Evolutionary conservation across 2,888 invertebrate genomes (phyloP).

Genomic region (Hemithea aestivaria): DNA sequence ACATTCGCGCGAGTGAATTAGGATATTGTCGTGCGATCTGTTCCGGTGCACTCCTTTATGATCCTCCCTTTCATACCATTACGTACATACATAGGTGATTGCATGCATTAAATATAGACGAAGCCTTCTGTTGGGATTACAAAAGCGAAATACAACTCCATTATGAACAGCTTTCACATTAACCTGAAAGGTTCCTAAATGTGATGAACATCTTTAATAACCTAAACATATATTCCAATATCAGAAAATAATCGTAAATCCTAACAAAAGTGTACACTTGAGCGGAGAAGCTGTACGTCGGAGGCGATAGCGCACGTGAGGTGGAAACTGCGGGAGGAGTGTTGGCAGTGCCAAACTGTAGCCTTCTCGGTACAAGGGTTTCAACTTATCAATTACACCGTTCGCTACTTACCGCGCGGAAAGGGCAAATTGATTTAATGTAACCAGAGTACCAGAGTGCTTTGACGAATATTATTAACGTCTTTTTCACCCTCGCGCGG

Average conservation of each 20-base stretch:
- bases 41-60: conserved; percentile 74
- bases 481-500: conserved; percentile 74
- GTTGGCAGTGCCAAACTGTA: conserved; percentile 68
- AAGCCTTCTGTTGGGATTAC: conserved; percentile 19
- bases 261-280: conserved; percentile 35
- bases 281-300: conserved; percentile 31
- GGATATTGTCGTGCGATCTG: conserved; percentile 77
- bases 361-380: conserved; percentile 75
- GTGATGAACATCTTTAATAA: conserved; percentile 4
- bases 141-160: conserved; percentile 8
- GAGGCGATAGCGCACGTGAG: conserved; percentile 40
- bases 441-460: conserved; percentile 79
- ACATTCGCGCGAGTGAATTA: conserved; percentile 78
- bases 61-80: conserved; percentile 46
- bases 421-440: conserved; percentile 80
- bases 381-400: conserved; percentile 80
- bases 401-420: conserved; percentile 79
- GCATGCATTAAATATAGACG: conserved; percentile 49
- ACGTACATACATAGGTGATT: conserved; percentile 37
- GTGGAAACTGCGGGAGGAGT: conserved; percentile 44
- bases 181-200: no score
- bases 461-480: conserved; percentile 80
- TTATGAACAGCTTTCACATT: conserved; percentile 5
- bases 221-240: conserved; percentile 17
- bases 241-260: conserved; percentile 14